Percentiles rank a stretch among this genome's conserved stretches.
Evolutionary conservation across 2,113 vertebrate genomes (phyloP).

Genomic region (Propithecus coquereli): DNA sequence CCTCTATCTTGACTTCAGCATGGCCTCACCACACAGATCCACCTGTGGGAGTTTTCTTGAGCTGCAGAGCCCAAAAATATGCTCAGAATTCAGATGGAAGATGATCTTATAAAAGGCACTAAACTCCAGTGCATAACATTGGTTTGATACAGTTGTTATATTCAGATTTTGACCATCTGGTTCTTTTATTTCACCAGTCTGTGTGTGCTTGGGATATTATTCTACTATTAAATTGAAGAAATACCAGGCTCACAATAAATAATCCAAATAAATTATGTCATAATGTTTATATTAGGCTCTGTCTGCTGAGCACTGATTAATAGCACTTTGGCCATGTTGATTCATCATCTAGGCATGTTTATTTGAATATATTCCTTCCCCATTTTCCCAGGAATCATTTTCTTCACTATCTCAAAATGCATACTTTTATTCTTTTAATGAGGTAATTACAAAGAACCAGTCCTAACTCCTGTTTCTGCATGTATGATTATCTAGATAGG

Average conservation of each 20-base stretch:
- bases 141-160: neutral
- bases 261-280: neutral
- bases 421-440: neutral
- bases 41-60: neutral
- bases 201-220: neutral
- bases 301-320: slow-evolving; percentile 30
- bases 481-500: neutral
- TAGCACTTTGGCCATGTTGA: neutral
- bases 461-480: neutral
- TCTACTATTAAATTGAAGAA: slow-evolving; percentile 14
- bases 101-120: neutral
- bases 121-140: neutral
- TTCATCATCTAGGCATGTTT: neutral
- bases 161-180: neutral
- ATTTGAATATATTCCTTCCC: neutral
- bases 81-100: neutral
- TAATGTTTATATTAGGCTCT: slow-evolving; percentile 20
- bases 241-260: neutral
- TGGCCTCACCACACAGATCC: neutral
- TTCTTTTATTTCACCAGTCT: neutral
- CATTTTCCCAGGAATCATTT: neutral
- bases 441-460: neutral
- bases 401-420: neutral
- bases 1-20: neutral
- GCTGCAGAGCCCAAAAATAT: neutral